Evolutionary conservation across 1,140 invertebrate species (phyloP), one percentile per base, ranked within the genome.

Genomic region (Pseudoatta argentina): DNA sequence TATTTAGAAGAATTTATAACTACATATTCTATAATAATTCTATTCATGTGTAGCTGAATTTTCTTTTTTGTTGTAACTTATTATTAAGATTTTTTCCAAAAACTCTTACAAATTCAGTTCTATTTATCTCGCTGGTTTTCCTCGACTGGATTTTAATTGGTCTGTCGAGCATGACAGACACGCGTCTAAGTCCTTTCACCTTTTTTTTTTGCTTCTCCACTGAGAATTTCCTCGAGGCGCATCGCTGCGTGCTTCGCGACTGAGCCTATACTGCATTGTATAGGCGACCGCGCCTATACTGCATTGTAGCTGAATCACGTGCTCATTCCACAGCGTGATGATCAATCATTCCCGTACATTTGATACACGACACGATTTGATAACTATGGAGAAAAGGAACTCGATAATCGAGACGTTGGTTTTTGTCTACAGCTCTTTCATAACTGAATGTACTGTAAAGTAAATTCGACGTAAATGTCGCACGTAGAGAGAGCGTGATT

Each of bases 341-440:
- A 86, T 88, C 82, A 77, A 78, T 78, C 72, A 78, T 78, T 27
- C 48, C 51, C 18, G 24, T 73, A 30, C 55, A 51, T 8, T 77
- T 5, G 30, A 44, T 27, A 77, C 61, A 27, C 71, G 48, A 39
- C 39, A 44, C 39, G 8, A 44, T 44, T 14, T 6, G 10, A 44
- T 12, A 85, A 55, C 48, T 27, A 78, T 16, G 59, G 14, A 67
- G 34, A 16, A 63, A n/a, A 57, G 53, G 48, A 51, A 27, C 44
- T 63, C 39, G 14, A 51, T 44, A 44, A 44, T 44, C 39, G 57
- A 76, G 34, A 24, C 51, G 6, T 57, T 55, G 16, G 16, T 24
- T 48, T 27, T 75, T 18, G n/a, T 55, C 6, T 79, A 10, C 8
- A 18, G 6, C 34, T 75, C 30, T 76, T 34, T n/a, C 24, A 4